Evolutionary conservation across 2,888 invertebrate species (phyloP).

Genomic region (Shargacucullia verbasci): DNA sequence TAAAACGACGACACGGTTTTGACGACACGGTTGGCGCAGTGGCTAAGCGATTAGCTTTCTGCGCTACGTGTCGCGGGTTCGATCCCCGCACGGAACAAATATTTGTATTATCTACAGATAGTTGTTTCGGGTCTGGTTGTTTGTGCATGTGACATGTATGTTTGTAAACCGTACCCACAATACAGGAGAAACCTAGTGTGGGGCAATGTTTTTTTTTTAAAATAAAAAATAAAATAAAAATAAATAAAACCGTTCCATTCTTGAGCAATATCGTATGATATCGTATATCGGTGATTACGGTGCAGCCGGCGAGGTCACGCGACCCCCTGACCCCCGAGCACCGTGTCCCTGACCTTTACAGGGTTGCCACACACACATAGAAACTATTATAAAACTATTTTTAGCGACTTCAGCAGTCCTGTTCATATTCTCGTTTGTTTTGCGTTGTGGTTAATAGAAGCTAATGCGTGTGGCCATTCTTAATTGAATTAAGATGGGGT

Average conservation of each 20-base stretch:
- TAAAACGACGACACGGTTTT: too few relatives aligned
- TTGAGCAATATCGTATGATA: slow-evolving; percentile 59
- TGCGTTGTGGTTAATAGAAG: slow-evolving; percentile 11
- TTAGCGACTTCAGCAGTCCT: slow-evolving; percentile 26
- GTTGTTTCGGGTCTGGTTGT: too few relatives aligned
- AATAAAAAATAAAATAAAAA: too few relatives aligned
- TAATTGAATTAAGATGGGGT: slow-evolving; percentile 30
- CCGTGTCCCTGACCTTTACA: slow-evolving; percentile 59
- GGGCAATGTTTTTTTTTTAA: too few relatives aligned
- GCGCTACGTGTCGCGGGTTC: too few relatives aligned
- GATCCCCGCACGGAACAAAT: too few relatives aligned
- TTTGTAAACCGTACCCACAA: too few relatives aligned
- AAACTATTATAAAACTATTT: slow-evolving; percentile 42
- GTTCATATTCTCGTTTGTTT: slow-evolving; percentile 7
- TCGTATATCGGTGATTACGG: slow-evolving; percentile 62
- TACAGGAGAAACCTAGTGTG: too few relatives aligned
- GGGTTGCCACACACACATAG: slow-evolving; percentile 42
- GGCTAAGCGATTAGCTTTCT: too few relatives aligned
- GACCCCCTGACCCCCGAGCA: slow-evolving; percentile 50
- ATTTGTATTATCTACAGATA: too few relatives aligned
- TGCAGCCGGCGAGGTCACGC: slow-evolving; percentile 56
- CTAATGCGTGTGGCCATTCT: slow-evolving; percentile 11
- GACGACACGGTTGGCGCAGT: too few relatives aligned
- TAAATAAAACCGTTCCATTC: slow-evolving; percentile 45
- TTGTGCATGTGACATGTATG: too few relatives aligned